These are phyloP conservation scores for Helogale parvula DNA, from an alignment of 2,113 vertebrate species.

Conservation along the genomic window DNA sequence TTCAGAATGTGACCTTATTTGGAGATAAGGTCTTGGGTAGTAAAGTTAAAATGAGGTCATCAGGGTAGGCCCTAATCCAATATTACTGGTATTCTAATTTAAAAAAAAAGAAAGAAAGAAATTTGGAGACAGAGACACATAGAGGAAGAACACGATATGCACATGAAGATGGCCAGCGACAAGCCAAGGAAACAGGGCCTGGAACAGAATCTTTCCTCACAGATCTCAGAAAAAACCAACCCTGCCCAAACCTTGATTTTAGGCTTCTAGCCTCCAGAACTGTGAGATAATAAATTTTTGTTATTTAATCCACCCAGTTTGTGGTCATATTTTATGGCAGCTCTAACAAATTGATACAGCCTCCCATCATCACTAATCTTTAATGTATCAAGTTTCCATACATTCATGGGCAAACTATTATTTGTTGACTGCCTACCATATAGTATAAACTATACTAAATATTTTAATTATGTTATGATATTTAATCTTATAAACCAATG, in stretches of 20 bases:
- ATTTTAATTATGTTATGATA: background rate
- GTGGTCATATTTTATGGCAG: background rate
- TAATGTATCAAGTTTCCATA: background rate
- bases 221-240: background rate
- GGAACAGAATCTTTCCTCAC: background rate
- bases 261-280: background rate
- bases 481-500: background rate
- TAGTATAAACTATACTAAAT: background rate
- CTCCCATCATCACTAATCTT: background rate
- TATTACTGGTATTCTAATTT: background rate
- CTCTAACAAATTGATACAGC: background rate
- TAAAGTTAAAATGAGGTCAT: background rate
- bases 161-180: background rate
- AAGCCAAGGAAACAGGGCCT: background rate
- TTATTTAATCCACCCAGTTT: background rate
- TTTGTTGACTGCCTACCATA: background rate
- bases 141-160: background rate
- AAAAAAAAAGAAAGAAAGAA: background rate
- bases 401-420: background rate
- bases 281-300: background rate
- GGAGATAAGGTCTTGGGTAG: background rate
- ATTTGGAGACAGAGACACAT: background rate
- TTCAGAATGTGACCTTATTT: background rate
- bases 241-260: background rate
- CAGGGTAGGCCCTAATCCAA: background rate